These are phyloP conservation scores for Drosophila paranaensis DNA, from an alignment of 2,888 invertebrate genomes.

Conservation along the genomic window DNA sequence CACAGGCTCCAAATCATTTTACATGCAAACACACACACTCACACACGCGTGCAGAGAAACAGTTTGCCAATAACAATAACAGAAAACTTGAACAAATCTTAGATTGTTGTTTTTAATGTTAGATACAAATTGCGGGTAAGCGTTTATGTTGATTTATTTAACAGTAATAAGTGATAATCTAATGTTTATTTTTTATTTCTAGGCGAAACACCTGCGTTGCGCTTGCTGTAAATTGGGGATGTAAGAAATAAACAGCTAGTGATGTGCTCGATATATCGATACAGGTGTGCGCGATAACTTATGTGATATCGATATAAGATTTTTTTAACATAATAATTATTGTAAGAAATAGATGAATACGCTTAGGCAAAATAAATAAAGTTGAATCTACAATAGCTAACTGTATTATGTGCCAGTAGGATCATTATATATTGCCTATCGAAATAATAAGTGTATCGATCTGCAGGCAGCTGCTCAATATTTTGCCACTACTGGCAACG, in stretches of 20 bases:
- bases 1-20: conserved; percentile 60
- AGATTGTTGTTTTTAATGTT: not conserved
- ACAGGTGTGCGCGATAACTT: not conserved
- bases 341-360: not conserved
- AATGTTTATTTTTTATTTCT: conserved; percentile 4
- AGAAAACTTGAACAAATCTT: conserved; percentile 2
- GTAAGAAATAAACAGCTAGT: conserved; percentile 42
- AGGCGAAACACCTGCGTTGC: conserved; percentile 54
- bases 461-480: conserved; percentile 29
- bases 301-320: conserved; percentile 6
- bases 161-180: conserved; percentile 14
- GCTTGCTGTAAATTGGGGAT: conserved; percentile 51
- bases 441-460: conserved; percentile 21
- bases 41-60: conserved; percentile 23
- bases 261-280: conserved; percentile 16
- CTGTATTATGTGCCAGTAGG: not conserved
- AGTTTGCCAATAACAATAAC: conserved; percentile 32
- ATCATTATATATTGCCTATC: conserved; percentile 3
- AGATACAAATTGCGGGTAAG: not conserved
- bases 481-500: conserved; percentile 34
- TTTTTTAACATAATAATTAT: not conserved
- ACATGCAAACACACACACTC: conserved; percentile 35
- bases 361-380: not conserved
- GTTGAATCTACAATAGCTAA: not conserved
- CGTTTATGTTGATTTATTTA: conserved; percentile 3